Conservation (phyloP, 2,888 invertebrate species). For the Acleris literana region DNA sequence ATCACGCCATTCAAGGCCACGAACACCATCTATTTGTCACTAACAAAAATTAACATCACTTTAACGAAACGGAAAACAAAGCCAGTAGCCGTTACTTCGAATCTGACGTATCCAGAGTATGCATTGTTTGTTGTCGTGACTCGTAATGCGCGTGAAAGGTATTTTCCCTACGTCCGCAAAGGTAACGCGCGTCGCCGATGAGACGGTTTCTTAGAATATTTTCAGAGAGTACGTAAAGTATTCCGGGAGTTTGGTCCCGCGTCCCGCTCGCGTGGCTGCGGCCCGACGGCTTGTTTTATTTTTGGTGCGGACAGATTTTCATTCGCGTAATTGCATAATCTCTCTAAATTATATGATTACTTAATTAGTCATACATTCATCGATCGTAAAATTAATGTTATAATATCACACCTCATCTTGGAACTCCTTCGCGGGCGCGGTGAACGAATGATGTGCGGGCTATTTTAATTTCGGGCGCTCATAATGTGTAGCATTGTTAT, state of each 20-base stretch:
- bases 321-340: constrained; percentile 57
- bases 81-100: constrained; percentile 12
- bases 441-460: neutral
- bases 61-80: neutral
- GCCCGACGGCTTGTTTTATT: constrained; percentile 57
- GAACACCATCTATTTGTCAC: constrained; percentile 26
- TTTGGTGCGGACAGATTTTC: constrained; percentile 54
- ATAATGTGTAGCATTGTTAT: constrained; percentile 2
- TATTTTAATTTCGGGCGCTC: constrained; percentile 13
- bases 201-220: constrained; percentile 49
- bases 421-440: too few species aligned
- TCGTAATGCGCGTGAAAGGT: constrained; percentile 25
- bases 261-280: constrained; percentile 51
- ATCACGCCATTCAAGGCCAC: constrained; percentile 33
- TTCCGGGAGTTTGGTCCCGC: constrained; percentile 51
- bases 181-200: constrained; percentile 42
- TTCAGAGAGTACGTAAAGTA: constrained; percentile 51
- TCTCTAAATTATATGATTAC: constrained; percentile 48
- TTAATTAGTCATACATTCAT: constrained; percentile 43
- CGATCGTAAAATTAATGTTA: neutral
- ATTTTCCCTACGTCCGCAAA: constrained; percentile 36
- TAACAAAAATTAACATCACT: constrained; percentile 22
- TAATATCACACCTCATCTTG: neutral
- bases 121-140: constrained; percentile 47
- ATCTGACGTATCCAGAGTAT: constrained; percentile 21